Conservation (phyloP, 2,888 invertebrate species). For the Thereva nobilitata region DNA sequence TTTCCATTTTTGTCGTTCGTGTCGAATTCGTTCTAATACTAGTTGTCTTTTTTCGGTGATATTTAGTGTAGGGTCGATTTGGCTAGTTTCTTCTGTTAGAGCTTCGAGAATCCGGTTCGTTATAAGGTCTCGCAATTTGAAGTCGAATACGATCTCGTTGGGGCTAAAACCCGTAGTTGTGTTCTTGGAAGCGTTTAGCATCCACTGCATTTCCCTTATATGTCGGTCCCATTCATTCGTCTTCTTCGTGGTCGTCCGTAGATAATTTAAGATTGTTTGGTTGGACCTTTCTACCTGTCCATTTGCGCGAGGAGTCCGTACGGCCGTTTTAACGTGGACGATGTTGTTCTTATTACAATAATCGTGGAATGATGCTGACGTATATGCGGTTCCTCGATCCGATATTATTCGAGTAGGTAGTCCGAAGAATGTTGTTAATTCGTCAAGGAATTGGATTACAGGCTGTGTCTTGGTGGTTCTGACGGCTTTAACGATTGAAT, state of each 20-base stretch:
- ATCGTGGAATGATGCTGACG: no score
- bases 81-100: neutral
- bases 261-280: neutral
- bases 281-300: conserved; percentile 42
- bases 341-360: conserved; percentile 42
- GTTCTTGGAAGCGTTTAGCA: neutral
- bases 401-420: conserved; percentile 1
- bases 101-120: neutral
- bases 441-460: neutral
- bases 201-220: neutral
- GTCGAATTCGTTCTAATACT: no score
- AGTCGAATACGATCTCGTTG: neutral
- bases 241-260: neutral
- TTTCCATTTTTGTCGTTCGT: no score
- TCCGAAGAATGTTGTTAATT: neutral
- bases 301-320: conserved; percentile 44
- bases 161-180: neutral
- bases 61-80: no score
- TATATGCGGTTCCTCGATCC: conserved; percentile 20
- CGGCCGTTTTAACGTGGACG: conserved; percentile 44
- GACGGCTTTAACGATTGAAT: conserved; percentile 26
- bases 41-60: no score
- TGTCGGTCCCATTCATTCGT: neutral
- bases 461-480: conserved; percentile 2
- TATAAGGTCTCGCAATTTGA: neutral